Base-by-base conservation (phyloP, 1,140 invertebrate species). In the Meloidogyne exigua region DNA sequence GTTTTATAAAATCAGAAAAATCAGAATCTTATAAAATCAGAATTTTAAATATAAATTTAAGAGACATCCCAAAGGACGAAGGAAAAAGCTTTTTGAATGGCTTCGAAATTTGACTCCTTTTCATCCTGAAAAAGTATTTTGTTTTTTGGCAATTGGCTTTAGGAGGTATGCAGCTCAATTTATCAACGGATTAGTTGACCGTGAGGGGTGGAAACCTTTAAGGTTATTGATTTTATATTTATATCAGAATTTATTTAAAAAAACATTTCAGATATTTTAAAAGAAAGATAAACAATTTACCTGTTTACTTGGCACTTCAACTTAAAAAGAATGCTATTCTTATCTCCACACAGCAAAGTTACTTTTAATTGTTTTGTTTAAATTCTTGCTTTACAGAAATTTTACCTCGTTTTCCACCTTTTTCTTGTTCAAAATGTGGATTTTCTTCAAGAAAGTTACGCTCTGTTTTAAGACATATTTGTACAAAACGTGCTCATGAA, bases 391-490 rank as follows among this genome's bases (percentile, higher is more conserved):
- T n/a, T n/a, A 57, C 7, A 57, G 49, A 57, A 15, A 65, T 67
- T 32, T 23, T 76, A 18, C 44, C 75, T 25, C 39, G 75, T 28
- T 57, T 74, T 1, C 69, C 75, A 25, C 75, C 75, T 2, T 76
- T 76, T 64, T 64, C 76, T 44, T 76, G 75, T 36, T 49, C 63
- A 32, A 76, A 76, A 25, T 76, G 75, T 65, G 70, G 68, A 12
- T 39, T 76, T 49, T 36, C 71, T 26, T 69, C 75, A 10, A 69
- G 68, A n/a, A 44, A 36, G 28, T 21, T 72, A 26, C 5, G 13
- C 11, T 11, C 57, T 12, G 26, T 76, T 26, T 12, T 73, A 15
- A 72, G 32, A 26, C 75, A 76, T 44, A 26, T 76, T 21, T 76
- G 75, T 63, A 63, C 68, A 36, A 76, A 28, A 36, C 39, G 63